Evolutionary conservation across 2,888 invertebrate species (phyloP), one percentile per base, ranked within the genome.

Genomic region (Orthosia incerta): DNA sequence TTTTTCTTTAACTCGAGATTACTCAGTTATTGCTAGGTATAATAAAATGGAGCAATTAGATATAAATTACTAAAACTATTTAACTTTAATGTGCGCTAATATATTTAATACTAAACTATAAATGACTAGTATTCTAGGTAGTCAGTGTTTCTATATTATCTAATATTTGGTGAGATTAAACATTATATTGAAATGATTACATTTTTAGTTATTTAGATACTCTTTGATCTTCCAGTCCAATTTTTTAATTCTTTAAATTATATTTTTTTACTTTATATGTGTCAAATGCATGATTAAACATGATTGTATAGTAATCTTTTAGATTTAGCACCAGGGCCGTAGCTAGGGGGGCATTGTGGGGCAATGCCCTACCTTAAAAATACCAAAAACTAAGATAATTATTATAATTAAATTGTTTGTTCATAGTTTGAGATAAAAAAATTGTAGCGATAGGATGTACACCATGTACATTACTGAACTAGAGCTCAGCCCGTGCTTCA

Each of bases 51-150:
- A 86, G 79, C 78, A 80, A 74, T 84, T 77, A 82, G 62, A 86
- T 69, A 71, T 76, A 59, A 76, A 72, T 86, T 53, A 76, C 77
- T 79, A 74, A 57, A 79, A 76, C 70, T 76, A 76, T 78, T 82
- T 83, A 83, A 86, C 74, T 79, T 85, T 86, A 90, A 75, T 91
- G 92, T 92, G 91, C 91, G 89, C 90, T 91, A 91, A 86, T 84
- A 86, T 88, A 81, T 65, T 60, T 60, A 84, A 87, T 69, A 65
- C 81, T 80, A 87, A 76, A 77, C 80, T 71, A 71, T 80, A 84
- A 87, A 86, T 84, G 82, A 85, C 89, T 90, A 91, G 86, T 78
- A 84, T 73, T 81, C 87, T 82, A 83, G 80, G 76, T 76, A 72
- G 68, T 81, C 79, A 62, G 87, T 89, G 88, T 85, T 76, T 59